Base-by-base conservation (phyloP, 2,888 invertebrate species). In the Drosophila infuscata region DNA sequence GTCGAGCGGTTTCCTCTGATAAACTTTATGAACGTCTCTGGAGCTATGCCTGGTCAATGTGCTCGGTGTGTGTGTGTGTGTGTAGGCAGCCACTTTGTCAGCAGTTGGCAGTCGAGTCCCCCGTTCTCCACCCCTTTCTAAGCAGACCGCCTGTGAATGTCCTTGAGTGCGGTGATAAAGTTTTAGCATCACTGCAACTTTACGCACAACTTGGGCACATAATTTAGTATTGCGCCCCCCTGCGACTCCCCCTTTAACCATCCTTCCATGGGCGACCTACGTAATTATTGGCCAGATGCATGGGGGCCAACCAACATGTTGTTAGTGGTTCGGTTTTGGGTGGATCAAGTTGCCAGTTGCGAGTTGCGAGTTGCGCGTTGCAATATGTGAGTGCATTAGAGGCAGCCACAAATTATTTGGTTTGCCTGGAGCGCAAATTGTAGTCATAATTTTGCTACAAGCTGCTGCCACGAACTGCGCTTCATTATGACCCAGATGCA, bases 331-430 rank as follows among this genome's bases (percentile, higher is more conserved):
- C 54, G 66, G 59, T 49, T 57, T 56, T 43, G 52, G 53, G 48
- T 46, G 41, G 56, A 29, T 43, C 41, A 17, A 33, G 33, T 35
- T 41, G 33, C 29, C 20, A 41, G 41, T 20, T 41, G 32, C 46
- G 0, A 36, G 20, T 11, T 20, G 41, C 41, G 41, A 4, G 20
- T 11, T 20, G 29, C 49, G 51, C 30, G 43, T 43, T 20, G 74
- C 75, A 81, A 79, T 82, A 82, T 89, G 88, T 77, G 85, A 89
- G 85, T 89, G 85, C 88, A 89, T 89, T 89, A 85, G 89, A 89
- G 75, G 85, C 75, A 63, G 73, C 85, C 85, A 82, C 85, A 85
- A 89, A 89, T 88, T 89, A 88, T 87, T 85, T 84, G 84, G 70
- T 89, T 82, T 84, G 67, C 72, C 73, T 78, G 86, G 70, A 77